Conservation (phyloP, 2,797 vertebrate genomes). For the Coregonus sp. region DNA sequence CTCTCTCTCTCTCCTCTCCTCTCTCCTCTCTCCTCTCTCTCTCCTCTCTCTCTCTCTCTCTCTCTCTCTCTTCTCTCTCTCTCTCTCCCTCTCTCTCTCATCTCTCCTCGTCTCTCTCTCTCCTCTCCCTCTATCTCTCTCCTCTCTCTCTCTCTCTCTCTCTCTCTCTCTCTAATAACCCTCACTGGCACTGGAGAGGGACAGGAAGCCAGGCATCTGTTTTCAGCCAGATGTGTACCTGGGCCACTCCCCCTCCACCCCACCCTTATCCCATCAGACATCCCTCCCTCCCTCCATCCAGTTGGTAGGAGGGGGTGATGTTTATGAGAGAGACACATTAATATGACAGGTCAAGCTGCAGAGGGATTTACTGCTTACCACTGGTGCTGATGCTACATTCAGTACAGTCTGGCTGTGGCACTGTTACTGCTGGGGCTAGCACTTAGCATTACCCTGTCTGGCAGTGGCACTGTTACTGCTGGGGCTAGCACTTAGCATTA, state of each 20-base stretch:
- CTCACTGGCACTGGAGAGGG: slow-evolving; percentile 26
- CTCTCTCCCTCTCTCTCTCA: no score
- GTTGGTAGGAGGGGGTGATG: slow-evolving; percentile 47
- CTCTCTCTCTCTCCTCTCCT: no score
- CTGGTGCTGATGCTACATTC: slow-evolving; percentile 10
- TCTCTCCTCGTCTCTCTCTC: background rate
- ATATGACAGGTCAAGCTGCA: slow-evolving; percentile 70
- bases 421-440: slow-evolving; percentile 14
- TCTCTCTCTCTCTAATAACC: background rate
- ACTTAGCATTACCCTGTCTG: background rate
- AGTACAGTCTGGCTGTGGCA: slow-evolving; percentile 10
- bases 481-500: background rate
- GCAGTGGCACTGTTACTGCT: slow-evolving; percentile 10
- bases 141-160: no score
- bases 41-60: no score
- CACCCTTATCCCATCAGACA: slow-evolving; percentile 35
- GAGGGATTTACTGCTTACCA: slow-evolving; percentile 58
- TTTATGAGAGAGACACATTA: slow-evolving; percentile 61
- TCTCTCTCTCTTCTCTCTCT: no score
- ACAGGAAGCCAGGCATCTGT: slow-evolving; percentile 36
- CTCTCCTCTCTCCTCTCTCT: no score
- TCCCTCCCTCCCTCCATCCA: slow-evolving; percentile 26
- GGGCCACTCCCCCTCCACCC: background rate
- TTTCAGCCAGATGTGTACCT: slow-evolving; percentile 61
- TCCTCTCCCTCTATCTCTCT: background rate